These are phyloP conservation scores for Synodontis membranacea DNA, from an alignment of 2,113 vertebrate species.

Conservation along the genomic window DNA sequence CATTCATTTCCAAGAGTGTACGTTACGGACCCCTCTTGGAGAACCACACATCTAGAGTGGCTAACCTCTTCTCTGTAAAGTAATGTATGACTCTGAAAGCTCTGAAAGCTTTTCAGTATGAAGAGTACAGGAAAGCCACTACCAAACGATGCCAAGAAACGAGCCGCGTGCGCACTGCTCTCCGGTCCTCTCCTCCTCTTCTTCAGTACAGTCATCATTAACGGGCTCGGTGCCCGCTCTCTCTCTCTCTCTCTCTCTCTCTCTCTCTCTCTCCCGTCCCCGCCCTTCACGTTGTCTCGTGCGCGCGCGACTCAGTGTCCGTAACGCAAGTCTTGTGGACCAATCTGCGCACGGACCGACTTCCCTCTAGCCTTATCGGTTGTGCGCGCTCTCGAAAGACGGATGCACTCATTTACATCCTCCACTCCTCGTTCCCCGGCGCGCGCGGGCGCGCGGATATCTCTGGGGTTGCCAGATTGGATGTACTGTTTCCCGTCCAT, in stretches of 20 bases:
- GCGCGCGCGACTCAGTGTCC: constrained; percentile 23
- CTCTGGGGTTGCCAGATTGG: constrained; percentile 13
- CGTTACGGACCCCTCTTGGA: background rate
- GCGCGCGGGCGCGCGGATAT: background rate
- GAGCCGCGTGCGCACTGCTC: constrained; percentile 37
- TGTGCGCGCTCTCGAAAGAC: constrained; percentile 23
- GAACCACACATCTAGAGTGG: background rate
- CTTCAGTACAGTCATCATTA: constrained; percentile 65
- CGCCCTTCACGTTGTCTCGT: constrained; percentile 5
- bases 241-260: constrained; percentile 23
- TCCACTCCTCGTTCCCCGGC: constrained; percentile 17
- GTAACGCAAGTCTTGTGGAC: constrained; percentile 31
- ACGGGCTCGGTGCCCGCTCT: constrained; percentile 61
- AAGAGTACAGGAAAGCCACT: constrained; percentile 65
- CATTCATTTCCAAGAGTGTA: background rate
- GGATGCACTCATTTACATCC: constrained; percentile 21
- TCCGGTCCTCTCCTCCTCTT: constrained; percentile 56
- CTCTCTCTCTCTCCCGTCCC: constrained; percentile 28
- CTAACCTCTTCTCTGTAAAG: background rate
- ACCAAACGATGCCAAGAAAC: constrained; percentile 67
- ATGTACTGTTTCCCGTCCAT: background rate
- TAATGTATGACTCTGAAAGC: background rate
- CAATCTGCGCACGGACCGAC: constrained; percentile 43
- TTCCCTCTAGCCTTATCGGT: constrained; percentile 52
- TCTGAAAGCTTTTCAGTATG: constrained; percentile 44